Percentiles rank a stretch among this genome's conserved stretches.
Conservation (phyloP, 2,797 vertebrate genomes). For the Sphenodon punctatus region DNA sequence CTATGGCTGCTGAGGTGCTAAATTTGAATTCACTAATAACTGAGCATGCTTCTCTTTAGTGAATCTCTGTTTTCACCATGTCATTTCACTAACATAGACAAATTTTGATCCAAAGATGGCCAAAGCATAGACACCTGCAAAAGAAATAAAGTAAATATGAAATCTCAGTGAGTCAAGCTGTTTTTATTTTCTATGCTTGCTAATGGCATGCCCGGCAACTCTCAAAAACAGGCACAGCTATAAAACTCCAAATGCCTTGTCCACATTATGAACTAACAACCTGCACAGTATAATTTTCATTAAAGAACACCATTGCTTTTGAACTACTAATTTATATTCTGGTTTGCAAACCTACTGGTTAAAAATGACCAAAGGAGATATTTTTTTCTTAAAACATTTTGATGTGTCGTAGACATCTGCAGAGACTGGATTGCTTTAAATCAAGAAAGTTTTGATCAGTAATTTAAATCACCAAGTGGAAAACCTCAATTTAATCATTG, state of each 20-base stretch:
- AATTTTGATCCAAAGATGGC: not conserved
- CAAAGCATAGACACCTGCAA: not conserved
- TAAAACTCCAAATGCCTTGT: not conserved
- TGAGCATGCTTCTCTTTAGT: not conserved
- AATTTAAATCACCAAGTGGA: too few species aligned
- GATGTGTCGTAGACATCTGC: too few species aligned
- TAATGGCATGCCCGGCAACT: not conserved
- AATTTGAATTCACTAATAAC: not conserved
- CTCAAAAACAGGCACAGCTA: not conserved
- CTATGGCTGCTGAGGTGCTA: not conserved
- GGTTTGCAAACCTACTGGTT: not conserved
- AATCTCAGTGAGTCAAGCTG: not conserved
- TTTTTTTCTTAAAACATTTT: not conserved
- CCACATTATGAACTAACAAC: not conserved
- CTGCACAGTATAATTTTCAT: not conserved
- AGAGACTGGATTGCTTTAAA: too few species aligned
- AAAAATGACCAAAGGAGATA: not conserved
- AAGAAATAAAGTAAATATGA: not conserved
- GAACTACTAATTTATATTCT: not conserved
- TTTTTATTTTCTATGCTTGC: not conserved
- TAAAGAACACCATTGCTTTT: not conserved
- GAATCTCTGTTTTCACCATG: not conserved
- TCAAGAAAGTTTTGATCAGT: too few species aligned
- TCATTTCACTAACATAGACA: accelerated
- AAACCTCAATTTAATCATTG: too few species aligned